Evolutionary conservation across 2,797 vertebrate species (phyloP).

Genomic region (Mormyrops attenuatus): DNA sequence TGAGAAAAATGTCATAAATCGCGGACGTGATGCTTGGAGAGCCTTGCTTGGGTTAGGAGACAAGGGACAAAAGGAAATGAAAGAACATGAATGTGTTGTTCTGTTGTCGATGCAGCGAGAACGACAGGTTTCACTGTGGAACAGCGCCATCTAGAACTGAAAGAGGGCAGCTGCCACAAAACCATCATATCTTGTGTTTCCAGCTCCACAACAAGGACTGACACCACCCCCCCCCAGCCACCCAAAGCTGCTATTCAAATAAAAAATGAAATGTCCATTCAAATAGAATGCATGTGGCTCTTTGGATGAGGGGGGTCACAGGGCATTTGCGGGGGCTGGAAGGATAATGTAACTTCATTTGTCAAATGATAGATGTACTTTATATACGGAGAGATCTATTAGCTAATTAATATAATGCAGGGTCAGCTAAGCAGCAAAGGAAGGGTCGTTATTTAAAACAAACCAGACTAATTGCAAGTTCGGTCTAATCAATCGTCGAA

Average conservation of each 20-base stretch:
- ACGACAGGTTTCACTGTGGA: slow-evolving; percentile 12
- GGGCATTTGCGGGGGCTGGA: background rate
- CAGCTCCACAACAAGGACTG: slow-evolving; percentile 9
- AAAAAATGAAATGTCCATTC: slow-evolving; percentile 11
- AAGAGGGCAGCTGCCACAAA: background rate
- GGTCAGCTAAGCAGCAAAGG: background rate
- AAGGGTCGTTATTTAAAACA: slow-evolving; percentile 25
- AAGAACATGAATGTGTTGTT: background rate
- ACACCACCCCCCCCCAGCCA: background rate
- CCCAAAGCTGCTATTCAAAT: background rate
- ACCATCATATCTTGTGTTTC: background rate
- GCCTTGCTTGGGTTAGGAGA: background rate
- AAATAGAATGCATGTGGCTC: background rate
- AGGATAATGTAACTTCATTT: slow-evolving; percentile 22
- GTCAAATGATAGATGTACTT: slow-evolving; percentile 27
- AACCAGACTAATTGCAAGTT: slow-evolving; percentile 26
- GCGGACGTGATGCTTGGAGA: slow-evolving; percentile 12
- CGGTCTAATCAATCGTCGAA: slow-evolving; percentile 19
- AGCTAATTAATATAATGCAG: slow-evolving; percentile 33
- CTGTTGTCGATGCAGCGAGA: slow-evolving; percentile 10
- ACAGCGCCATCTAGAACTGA: background rate
- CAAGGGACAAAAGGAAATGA: background rate
- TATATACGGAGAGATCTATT: slow-evolving; percentile 31
- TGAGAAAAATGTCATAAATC: slow-evolving; percentile 17
- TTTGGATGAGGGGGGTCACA: background rate